phyloP scores from a whole-genome alignment of 2,113 vertebrate species.

The Bostrychus sinensis region DNA sequence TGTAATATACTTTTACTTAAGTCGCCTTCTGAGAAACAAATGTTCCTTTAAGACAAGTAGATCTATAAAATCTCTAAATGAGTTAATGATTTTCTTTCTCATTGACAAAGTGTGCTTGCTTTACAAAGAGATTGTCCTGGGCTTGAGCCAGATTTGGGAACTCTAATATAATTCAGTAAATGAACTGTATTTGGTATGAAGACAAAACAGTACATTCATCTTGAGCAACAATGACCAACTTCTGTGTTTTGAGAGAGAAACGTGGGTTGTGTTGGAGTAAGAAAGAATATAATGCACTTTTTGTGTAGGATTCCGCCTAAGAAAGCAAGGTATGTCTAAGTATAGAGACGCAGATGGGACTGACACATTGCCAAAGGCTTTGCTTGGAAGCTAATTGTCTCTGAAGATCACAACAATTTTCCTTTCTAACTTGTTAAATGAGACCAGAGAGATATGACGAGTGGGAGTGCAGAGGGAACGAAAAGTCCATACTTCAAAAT shows the following conservation, averaged over 20 bases:
- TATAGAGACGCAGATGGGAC: slow-evolving; percentile 51
- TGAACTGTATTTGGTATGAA: no score
- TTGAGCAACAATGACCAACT: not conserved
- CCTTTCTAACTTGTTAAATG: slow-evolving; percentile 54
- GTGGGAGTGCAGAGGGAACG: slow-evolving; percentile 48
- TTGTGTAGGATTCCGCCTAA: slow-evolving; percentile 36
- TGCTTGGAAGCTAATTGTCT: slow-evolving; percentile 45
- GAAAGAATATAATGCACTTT: slow-evolving; percentile 22
- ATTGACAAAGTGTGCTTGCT: no score
- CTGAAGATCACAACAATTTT: slow-evolving; percentile 43
- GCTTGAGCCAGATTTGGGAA: no score
- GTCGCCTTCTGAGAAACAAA: no score
- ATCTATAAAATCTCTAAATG: no score
- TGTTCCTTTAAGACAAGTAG: no score
- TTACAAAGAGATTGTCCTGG: no score
- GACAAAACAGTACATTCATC: not conserved
- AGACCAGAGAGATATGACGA: slow-evolving; percentile 52
- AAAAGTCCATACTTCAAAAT: slow-evolving; percentile 56
- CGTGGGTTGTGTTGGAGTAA: not conserved
- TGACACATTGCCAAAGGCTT: slow-evolving; percentile 37
- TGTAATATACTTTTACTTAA: no score
- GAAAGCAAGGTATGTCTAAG: slow-evolving; percentile 37
- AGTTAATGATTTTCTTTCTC: no score
- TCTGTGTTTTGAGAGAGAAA: not conserved
- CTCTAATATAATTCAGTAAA: no score